Evolutionary conservation across 2,797 vertebrate genomes (phyloP).

Genomic region (Cyprinodon diabolis): DNA sequence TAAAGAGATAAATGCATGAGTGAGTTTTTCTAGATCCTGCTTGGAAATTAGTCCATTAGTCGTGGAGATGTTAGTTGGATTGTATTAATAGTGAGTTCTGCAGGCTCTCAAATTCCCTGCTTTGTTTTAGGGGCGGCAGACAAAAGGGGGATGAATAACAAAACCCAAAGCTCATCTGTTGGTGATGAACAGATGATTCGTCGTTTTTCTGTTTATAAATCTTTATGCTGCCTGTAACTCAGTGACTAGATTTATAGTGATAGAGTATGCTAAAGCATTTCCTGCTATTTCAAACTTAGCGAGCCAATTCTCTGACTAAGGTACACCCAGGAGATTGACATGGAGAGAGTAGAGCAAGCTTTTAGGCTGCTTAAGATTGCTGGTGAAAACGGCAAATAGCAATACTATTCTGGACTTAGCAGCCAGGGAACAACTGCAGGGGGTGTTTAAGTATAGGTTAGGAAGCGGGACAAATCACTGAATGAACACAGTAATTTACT

Average conservation of each 20-base stretch:
- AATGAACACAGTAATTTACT: constrained; percentile 31
- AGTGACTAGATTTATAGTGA: no score
- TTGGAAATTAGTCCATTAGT: no score
- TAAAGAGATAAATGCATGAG: no score
- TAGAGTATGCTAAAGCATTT: not conserved
- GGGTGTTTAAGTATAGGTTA: constrained; percentile 13
- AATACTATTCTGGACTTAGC: constrained; percentile 5
- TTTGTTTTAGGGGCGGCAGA: not conserved
- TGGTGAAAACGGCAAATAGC: constrained; percentile 1
- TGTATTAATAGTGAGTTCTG: no score
- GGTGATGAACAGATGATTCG: not conserved
- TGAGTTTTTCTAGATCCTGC: no score
- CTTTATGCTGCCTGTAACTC: no score
- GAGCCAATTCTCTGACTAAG: rapidly evolving
- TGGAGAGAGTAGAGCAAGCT: not conserved
- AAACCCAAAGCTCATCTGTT: not conserved
- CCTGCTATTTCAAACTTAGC: not conserved
- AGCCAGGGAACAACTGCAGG: constrained; percentile 2
- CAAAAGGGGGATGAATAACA: not conserved
- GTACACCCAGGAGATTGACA: not conserved
- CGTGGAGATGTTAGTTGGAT: no score
- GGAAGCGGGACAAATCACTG: constrained; percentile 19
- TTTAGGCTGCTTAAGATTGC: not conserved
- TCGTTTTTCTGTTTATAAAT: not conserved
- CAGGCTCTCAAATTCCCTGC: no score